These are phyloP conservation scores for Drosophila barbarae DNA, from an alignment of 2,888 invertebrate genomes.

Conservation along the genomic window DNA sequence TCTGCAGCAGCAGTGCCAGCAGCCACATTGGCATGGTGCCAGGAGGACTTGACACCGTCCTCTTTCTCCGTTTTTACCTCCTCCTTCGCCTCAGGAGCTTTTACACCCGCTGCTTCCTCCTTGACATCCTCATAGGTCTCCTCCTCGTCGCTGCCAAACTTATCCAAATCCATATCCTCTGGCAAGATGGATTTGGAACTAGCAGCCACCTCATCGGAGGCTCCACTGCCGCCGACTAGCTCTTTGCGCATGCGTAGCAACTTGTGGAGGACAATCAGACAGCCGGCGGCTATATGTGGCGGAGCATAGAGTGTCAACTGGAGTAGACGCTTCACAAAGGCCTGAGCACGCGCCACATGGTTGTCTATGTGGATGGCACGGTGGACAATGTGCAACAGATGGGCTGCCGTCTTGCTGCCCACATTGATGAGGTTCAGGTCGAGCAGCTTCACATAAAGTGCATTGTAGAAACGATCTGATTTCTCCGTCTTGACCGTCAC, in stretches of 20 bases:
- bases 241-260: slow-evolving; percentile 84
- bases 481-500: slow-evolving; percentile 76
- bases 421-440: slow-evolving; percentile 85
- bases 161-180: slow-evolving; percentile 66
- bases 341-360: slow-evolving; percentile 85
- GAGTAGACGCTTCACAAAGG: slow-evolving; percentile 92
- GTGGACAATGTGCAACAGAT: slow-evolving; percentile 92
- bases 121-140: slow-evolving; percentile 75
- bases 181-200: slow-evolving; percentile 8
- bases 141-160: slow-evolving; percentile 77
- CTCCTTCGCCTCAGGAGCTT: slow-evolving; percentile 49
- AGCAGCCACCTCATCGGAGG: slow-evolving; percentile 30
- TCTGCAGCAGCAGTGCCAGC: slow-evolving; percentile 13
- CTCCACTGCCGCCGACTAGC: slow-evolving; percentile 53
- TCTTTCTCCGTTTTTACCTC: slow-evolving; percentile 30
- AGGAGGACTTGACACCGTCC: slow-evolving; percentile 68
- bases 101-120: slow-evolving; percentile 37
- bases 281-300: slow-evolving; percentile 89
- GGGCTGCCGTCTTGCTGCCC: slow-evolving; percentile 84
- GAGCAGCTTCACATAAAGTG: slow-evolving; percentile 92
- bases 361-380: slow-evolving; percentile 91
- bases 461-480: slow-evolving; percentile 86
- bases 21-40: slow-evolving; percentile 75
- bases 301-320: slow-evolving; percentile 85
- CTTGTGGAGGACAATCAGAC: slow-evolving; percentile 83